These are phyloP conservation scores for Dallia pectoralis DNA, from an alignment of 2,797 vertebrate genomes.

Conservation along the genomic window DNA sequence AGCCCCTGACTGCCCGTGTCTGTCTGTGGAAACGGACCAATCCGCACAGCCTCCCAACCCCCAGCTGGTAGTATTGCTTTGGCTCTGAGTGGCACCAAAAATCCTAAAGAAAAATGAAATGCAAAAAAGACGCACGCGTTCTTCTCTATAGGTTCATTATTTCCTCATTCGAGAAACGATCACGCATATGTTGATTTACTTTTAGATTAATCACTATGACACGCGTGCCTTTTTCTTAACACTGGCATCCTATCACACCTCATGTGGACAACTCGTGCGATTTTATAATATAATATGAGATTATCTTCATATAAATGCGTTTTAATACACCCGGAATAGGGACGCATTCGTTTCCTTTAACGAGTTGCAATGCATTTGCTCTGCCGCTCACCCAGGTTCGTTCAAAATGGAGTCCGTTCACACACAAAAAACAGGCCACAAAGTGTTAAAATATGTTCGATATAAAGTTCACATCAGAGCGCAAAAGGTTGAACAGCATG, in stretches of 20 bases:
- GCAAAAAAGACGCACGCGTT: neutral
- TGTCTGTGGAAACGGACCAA: conserved; percentile 68
- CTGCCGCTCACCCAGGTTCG: conserved; percentile 54
- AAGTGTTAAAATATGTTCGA: conserved; percentile 60
- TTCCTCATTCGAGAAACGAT: conserved; percentile 43
- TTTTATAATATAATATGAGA: conserved; percentile 20
- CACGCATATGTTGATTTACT: conserved; percentile 44
- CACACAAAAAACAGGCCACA: conserved; percentile 63
- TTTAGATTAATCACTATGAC: conserved; percentile 39
- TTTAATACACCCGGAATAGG: conserved; percentile 47
- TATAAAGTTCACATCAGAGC: conserved; percentile 39
- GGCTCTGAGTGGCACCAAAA: conserved; percentile 1
- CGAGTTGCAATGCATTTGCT: conserved; percentile 49
- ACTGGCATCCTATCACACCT: conserved; percentile 39
- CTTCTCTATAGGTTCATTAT: neutral
- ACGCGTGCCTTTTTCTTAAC: conserved; percentile 48
- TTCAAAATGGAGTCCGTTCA: conserved; percentile 80
- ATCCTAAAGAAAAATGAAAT: neutral
- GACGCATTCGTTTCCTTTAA: conserved; percentile 42
- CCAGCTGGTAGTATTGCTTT: neutral
- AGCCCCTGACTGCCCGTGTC: conserved; percentile 60
- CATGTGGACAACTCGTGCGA: conserved; percentile 25
- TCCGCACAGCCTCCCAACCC: conserved; percentile 52
- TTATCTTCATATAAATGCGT: conserved; percentile 38
- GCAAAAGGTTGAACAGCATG: conserved; percentile 19